phyloP scores from a whole-genome alignment of 1,140 invertebrate genomes.

The Bombus ignitus region DNA sequence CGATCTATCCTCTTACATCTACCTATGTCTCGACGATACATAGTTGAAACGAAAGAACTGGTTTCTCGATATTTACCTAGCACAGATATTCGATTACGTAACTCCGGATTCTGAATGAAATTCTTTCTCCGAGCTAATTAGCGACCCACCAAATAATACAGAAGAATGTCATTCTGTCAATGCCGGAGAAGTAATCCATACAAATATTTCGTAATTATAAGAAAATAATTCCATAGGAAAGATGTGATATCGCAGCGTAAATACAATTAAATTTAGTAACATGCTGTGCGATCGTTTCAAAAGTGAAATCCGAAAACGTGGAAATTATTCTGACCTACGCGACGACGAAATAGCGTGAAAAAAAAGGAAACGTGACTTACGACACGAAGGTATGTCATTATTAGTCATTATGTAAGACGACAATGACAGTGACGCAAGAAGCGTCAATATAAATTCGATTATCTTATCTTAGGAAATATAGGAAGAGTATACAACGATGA shows the following conservation, averaged over 20 bases:
- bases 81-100: neutral
- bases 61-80: neutral
- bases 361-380: neutral
- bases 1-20: too few relatives aligned
- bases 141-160: neutral
- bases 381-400: neutral
- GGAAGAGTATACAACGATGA: neutral
- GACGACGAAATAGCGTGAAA: neutral
- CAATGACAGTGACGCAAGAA: neutral
- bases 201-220: neutral
- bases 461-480: conserved; percentile 9
- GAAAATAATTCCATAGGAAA: neutral
- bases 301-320: neutral
- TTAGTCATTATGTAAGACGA: neutral
- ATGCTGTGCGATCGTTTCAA: neutral
- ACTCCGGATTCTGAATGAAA: neutral
- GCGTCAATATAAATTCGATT: conserved; percentile 5
- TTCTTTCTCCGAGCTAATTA: neutral
- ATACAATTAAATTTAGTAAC: neutral
- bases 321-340: too few relatives aligned
- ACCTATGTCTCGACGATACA: neutral
- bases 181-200: too few relatives aligned
- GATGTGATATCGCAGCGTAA: too few relatives aligned
- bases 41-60: neutral
- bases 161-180: neutral